phyloP scores from a whole-genome alignment of 2,888 invertebrate genomes.

The Cosmorhoe ocellata region DNA sequence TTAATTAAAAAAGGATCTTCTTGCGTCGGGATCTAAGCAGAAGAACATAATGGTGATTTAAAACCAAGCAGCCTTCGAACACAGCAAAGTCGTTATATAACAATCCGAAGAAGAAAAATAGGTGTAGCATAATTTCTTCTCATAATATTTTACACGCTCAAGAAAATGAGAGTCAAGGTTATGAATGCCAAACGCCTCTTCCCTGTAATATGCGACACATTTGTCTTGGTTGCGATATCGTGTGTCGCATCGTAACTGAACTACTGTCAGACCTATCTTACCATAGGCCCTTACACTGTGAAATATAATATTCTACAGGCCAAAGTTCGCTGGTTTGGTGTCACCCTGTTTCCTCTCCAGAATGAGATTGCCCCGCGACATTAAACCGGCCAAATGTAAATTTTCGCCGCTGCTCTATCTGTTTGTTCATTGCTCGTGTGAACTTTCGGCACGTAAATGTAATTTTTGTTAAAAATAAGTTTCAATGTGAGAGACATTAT shows the following conservation, averaged over 20 bases:
- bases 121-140: too few species aligned
- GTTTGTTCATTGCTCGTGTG: constrained; percentile 56
- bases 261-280: constrained; percentile 45
- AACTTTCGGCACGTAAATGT: constrained; percentile 32
- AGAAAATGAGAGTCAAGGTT: constrained; percentile 66
- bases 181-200: constrained; percentile 47
- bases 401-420: constrained; percentile 71
- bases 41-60: constrained; percentile 18
- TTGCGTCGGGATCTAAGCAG: constrained; percentile 7
- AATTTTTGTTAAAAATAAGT: constrained; percentile 24
- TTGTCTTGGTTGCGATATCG: constrained; percentile 73
- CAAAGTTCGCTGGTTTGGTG: constrained; percentile 52
- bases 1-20: constrained; percentile 17
- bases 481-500: constrained; percentile 10
- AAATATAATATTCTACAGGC: constrained; percentile 44
- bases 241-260: constrained; percentile 66
- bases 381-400: constrained; percentile 79
- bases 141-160: constrained; percentile 32
- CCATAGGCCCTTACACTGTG: constrained; percentile 28
- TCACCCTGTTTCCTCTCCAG: constrained; percentile 65
- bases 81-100: constrained; percentile 9
- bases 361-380: constrained; percentile 80
- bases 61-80: constrained; percentile 17
- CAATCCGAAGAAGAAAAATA: too few species aligned
- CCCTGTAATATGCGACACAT: constrained; percentile 64